Percentiles rank a stretch among this genome's conserved stretches.
Evolutionary conservation across 2,113 vertebrate species (phyloP).

Genomic region (Cnemophilus loriae): DNA sequence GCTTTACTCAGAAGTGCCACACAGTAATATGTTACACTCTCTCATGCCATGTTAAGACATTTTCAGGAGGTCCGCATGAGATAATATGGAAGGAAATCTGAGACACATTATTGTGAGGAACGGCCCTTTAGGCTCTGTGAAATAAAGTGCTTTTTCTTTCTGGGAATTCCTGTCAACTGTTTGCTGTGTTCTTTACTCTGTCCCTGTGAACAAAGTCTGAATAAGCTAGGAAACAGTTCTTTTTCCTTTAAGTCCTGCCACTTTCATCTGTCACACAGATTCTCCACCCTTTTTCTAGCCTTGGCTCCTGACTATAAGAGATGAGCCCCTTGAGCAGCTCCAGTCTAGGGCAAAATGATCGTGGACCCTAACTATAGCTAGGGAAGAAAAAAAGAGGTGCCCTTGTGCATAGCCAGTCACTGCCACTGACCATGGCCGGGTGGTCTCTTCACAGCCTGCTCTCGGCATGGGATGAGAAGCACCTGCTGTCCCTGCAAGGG

Average conservation of each 20-base stretch:
- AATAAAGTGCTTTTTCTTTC: background rate
- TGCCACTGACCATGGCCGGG: background rate
- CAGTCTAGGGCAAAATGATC: background rate
- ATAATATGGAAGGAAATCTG: background rate
- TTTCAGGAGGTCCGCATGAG: background rate
- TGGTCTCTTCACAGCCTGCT: background rate
- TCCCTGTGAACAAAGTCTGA: background rate
- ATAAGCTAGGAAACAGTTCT: background rate
- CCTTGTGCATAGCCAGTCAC: background rate
- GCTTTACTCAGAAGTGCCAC: background rate
- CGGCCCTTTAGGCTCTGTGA: background rate
- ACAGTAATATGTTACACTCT: background rate
- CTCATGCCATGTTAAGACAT: background rate
- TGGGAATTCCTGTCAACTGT: background rate
- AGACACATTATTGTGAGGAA: background rate
- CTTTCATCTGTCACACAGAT: background rate
- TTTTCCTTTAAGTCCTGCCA: background rate
- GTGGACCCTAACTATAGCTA: background rate
- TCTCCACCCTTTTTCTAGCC: background rate
- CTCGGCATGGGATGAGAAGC: background rate
- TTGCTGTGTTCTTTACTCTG: background rate
- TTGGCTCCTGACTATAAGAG: background rate
- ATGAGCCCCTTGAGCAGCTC: background rate
- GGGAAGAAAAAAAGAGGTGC: background rate
- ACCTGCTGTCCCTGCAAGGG: background rate